Conservation (phyloP, 2,113 vertebrate species). For the Lathamus discolor region DNA sequence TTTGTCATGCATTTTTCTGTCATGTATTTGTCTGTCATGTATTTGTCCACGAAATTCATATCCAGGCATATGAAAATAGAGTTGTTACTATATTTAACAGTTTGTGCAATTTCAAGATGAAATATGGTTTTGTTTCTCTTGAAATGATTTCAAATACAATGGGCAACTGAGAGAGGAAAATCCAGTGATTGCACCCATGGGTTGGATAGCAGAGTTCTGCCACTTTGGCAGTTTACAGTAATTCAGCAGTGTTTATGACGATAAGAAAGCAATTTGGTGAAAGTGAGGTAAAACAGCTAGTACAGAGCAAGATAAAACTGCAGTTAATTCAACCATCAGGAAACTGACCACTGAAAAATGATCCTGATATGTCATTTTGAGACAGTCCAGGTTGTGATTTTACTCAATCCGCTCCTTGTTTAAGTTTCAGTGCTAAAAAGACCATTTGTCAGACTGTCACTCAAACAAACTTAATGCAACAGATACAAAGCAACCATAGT, state of each 20-base stretch:
- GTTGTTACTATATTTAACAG: neutral
- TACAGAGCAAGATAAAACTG: constrained; percentile 48
- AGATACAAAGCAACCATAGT: constrained; percentile 43
- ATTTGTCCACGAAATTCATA: neutral
- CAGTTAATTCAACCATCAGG: constrained; percentile 61
- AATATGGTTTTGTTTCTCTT: neutral
- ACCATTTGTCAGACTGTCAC: constrained; percentile 59
- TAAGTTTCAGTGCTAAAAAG: constrained; percentile 60
- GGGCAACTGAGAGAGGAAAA: neutral
- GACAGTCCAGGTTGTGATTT: constrained; percentile 53
- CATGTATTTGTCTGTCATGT: neutral
- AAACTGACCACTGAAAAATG: constrained; percentile 63
- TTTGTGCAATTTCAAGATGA: neutral
- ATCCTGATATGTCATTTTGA: constrained; percentile 63
- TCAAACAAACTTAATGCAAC: constrained; percentile 31
- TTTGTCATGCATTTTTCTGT: neutral
- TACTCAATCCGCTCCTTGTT: constrained; percentile 56
- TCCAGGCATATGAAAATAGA: neutral
- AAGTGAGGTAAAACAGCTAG: constrained; percentile 64
- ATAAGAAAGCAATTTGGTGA: constrained; percentile 62
- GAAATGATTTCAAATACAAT: neutral
- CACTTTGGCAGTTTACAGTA: constrained; percentile 25
- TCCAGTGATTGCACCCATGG: neutral
- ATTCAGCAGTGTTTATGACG: constrained; percentile 11
- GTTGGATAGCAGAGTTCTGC: neutral